Conservation (phyloP, 2,888 invertebrate species). For the Chrysolina haemoptera region DNA sequence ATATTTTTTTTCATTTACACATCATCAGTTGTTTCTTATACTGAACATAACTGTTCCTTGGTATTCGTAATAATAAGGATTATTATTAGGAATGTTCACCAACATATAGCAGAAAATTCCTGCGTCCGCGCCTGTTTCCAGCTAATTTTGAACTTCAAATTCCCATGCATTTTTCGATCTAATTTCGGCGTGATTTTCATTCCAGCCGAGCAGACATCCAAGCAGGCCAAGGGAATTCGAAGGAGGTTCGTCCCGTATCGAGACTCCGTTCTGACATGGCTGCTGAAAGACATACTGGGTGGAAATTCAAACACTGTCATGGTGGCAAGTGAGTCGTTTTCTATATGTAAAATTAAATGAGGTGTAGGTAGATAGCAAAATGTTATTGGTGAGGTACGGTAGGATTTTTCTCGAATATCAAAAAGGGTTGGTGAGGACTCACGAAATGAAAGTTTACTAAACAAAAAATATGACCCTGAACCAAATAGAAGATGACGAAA, state of each 20-base stretch:
- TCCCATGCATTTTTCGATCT: slow-evolving; percentile 34
- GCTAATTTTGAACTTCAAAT: slow-evolving; percentile 23
- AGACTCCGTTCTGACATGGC: slow-evolving; percentile 86
- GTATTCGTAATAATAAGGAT: neutral
- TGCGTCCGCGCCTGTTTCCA: neutral
- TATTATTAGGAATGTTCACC: neutral
- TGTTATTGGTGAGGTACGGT: too few relatives aligned
- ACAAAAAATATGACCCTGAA: too few relatives aligned
- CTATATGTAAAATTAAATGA: neutral
- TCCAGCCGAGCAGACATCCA: slow-evolving; percentile 68
- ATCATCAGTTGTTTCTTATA: too few relatives aligned
- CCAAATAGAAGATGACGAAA: too few relatives aligned
- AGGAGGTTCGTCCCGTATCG: slow-evolving; percentile 82
- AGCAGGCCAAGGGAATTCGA: slow-evolving; percentile 57
- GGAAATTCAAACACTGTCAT: slow-evolving; percentile 85
- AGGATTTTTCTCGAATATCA: too few relatives aligned
- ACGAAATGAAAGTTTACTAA: too few relatives aligned
- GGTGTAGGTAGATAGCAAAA: too few relatives aligned
- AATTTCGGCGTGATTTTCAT: slow-evolving; percentile 46
- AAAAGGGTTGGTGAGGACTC: too few relatives aligned
- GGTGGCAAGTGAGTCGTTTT: slow-evolving; percentile 81
- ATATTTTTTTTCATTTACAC: too few relatives aligned
- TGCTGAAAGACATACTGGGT: slow-evolving; percentile 85
- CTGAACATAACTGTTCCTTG: too few relatives aligned
- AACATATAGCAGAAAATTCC: neutral